These are phyloP conservation scores for Fragum whitleyi DNA, from an alignment of 2,888 invertebrate species.

Conservation along the genomic window DNA sequence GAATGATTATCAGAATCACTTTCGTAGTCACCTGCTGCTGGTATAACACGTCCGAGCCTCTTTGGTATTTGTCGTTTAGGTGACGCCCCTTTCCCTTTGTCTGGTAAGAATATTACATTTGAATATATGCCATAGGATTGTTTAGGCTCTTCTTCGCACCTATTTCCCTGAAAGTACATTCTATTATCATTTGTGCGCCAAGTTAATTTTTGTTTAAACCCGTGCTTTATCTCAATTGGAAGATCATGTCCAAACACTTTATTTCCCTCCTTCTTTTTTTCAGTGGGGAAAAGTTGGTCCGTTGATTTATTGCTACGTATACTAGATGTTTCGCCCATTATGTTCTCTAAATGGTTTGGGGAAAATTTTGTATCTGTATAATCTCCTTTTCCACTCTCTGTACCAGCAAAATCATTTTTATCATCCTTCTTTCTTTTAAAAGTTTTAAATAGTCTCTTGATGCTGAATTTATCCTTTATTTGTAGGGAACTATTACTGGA, in stretches of 20 bases:
- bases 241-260: not conserved
- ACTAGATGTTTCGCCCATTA: not conserved
- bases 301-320: not conserved
- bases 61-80: constrained; percentile 56
- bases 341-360: not conserved
- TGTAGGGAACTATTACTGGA: not conserved
- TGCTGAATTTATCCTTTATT: not conserved
- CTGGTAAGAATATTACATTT: constrained; percentile 56
- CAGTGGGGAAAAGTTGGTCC: not conserved
- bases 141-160: not conserved
- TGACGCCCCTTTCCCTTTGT: constrained; percentile 56
- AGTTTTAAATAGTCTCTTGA: not conserved
- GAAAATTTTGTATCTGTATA: not conserved
- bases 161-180: not conserved
- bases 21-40: not conserved
- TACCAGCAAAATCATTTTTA: not conserved
- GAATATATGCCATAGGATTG: constrained; percentile 27
- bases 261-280: not conserved
- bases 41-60: constrained; percentile 26
- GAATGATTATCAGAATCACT: not conserved
- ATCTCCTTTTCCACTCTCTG: not conserved
- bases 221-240: not conserved
- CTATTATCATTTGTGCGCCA: constrained; percentile 39
- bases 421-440: not conserved
- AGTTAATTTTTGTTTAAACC: constrained; percentile 31